Conservation (phyloP, 2,797 vertebrate genomes). For the Nothura maculosa region DNA sequence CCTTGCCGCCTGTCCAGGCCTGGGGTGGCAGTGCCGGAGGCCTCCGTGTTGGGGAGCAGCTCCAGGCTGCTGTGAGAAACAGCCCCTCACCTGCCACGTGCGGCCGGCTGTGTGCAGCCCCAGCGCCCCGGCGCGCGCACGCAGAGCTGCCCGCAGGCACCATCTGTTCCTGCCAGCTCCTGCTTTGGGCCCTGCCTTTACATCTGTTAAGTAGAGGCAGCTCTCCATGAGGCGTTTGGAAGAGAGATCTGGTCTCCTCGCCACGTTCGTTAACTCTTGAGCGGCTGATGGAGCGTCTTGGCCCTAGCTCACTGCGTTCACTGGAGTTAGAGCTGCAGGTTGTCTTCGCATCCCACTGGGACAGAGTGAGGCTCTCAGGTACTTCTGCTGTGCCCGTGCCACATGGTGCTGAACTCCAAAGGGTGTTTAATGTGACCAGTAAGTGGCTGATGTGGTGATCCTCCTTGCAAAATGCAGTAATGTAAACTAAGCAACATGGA, state of each 20-base stretch:
- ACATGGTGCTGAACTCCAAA: slow-evolving; percentile 65
- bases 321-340: slow-evolving; percentile 71
- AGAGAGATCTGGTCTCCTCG: slow-evolving; percentile 75
- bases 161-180: slow-evolving; percentile 89
- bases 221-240: slow-evolving; percentile 84
- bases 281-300: slow-evolving; percentile 50
- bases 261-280: slow-evolving; percentile 71
- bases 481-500: slow-evolving; percentile 48
- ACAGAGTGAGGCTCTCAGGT: slow-evolving; percentile 24
- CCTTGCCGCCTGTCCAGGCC: slow-evolving; percentile 28
- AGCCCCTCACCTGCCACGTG: slow-evolving; percentile 84
- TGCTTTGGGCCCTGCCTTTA: slow-evolving; percentile 78
- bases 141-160: slow-evolving; percentile 85
- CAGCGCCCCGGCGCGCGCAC: neutral
- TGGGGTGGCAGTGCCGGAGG: slow-evolving; percentile 69
- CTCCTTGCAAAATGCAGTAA: slow-evolving; percentile 72
- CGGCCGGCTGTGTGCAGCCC: no score
- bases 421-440: slow-evolving; percentile 78
- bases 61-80: slow-evolving; percentile 89
- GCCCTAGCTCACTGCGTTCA: slow-evolving; percentile 70
- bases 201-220: slow-evolving; percentile 84
- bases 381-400: slow-evolving; percentile 41
- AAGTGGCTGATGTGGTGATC: slow-evolving; percentile 68
- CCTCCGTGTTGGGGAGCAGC: slow-evolving; percentile 87
- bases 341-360: slow-evolving; percentile 71